These are phyloP conservation scores for Bemisia tabaci DNA, from an alignment of 1,140 invertebrate species.

Conservation along the genomic window DNA sequence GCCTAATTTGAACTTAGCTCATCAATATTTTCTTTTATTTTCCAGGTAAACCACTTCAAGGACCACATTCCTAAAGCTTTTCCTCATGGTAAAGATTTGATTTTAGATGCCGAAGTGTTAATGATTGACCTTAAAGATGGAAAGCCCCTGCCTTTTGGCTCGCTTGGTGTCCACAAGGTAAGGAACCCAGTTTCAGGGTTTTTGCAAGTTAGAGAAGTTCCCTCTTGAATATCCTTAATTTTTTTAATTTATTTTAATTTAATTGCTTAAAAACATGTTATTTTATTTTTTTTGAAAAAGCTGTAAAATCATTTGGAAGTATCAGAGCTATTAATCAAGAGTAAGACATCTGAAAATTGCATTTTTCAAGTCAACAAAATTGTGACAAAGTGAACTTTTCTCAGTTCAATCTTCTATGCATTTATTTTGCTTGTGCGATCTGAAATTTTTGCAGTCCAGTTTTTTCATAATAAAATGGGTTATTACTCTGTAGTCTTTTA, in stretches of 20 bases:
- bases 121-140: slow-evolving; percentile 72
- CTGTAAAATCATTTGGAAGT: slow-evolving; percentile 2
- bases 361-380: too few relatives aligned
- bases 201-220: too few relatives aligned
- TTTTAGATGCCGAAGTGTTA: slow-evolving; percentile 85
- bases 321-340: background rate
- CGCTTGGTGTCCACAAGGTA: slow-evolving; percentile 75
- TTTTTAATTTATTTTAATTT: background rate
- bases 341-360: too few relatives aligned
- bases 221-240: too few relatives aligned
- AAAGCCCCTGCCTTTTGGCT: slow-evolving; percentile 83
- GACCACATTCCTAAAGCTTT: slow-evolving; percentile 82
- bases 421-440: too few relatives aligned
- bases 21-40: slow-evolving; percentile 16
- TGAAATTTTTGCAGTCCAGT: too few relatives aligned
- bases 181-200: too few relatives aligned
- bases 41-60: slow-evolving; percentile 56
- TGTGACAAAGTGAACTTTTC: too few relatives aligned
- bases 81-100: slow-evolving; percentile 67
- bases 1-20: too few relatives aligned
- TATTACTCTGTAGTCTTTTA: too few relatives aligned
- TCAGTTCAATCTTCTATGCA: too few relatives aligned
- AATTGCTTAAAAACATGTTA: background rate
- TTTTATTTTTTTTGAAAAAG: background rate
- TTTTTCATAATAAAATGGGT: too few relatives aligned